Percentiles rank a stretch among this genome's conserved stretches.
Conservation (phyloP, 2,797 vertebrate species). For the Melanotaenia nigrans region DNA sequence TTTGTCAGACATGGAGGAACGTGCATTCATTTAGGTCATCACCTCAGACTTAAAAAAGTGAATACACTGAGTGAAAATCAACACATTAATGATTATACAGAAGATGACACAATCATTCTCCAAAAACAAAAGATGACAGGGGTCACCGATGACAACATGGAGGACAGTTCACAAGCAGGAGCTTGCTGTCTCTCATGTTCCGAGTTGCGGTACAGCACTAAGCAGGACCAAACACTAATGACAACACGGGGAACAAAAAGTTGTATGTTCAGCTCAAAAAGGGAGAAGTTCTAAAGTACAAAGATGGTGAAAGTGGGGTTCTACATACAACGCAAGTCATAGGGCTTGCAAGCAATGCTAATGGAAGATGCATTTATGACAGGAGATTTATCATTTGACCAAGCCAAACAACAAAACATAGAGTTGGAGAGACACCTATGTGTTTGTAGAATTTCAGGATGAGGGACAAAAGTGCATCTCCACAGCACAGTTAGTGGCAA, state of each 20-base stretch:
- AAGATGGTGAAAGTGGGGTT: neutral
- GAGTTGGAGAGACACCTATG: neutral
- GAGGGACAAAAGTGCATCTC: neutral
- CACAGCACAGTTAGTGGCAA: neutral
- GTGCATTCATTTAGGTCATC: neutral
- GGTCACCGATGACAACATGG: no score
- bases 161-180: no score
- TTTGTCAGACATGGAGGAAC: neutral
- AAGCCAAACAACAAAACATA: neutral
- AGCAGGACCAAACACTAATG: no score
- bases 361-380: neutral
- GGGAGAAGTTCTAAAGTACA: neutral
- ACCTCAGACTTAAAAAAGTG: neutral
- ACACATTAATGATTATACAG: neutral
- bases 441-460: neutral
- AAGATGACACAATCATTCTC: neutral
- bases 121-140: no score
- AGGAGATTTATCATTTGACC: neutral
- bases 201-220: no score
- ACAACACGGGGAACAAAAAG: no score
- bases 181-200: no score
- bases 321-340: no score
- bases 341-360: no score
- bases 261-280: neutral
- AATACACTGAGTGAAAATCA: neutral